Base-by-base conservation (phyloP, 2,113 vertebrate genomes). In the Tonatia bakeri region DNA sequence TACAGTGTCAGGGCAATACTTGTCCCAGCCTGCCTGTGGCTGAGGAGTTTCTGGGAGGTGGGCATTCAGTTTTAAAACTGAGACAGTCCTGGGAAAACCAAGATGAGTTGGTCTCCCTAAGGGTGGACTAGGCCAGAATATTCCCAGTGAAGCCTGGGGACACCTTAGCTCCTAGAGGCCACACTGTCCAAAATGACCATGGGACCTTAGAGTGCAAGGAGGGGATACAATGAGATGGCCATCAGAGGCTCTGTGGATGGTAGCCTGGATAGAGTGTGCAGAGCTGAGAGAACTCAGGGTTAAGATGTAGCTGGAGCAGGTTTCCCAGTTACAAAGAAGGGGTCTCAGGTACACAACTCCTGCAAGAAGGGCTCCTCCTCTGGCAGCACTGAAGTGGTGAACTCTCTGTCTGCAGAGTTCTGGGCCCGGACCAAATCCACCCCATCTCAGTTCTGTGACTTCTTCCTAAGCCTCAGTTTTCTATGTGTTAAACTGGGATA, bases 231-330 rank as follows among this genome's bases (percentile, higher is more conserved):
- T 1, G 5, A 8, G 4, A 9, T 33, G 73, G 47, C 8, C n/a
- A 7, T 8, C 13, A 22, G 54, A n/a, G 45, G 64, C 64, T 61
- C n/a, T 70, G 22, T 36, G 13, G 3, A 17, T 26, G 1, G 14
- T 15, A 38, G 24, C 8, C 17, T 10, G 1, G 16, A 76, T 24
- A 20, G 36, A 16, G 56, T 2, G 22, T 4, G 8, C 2, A 1
- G 0, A 10, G 20, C 31, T 13, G 40, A 69, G 59, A 14, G 31
- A 36, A 52, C 14, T 0, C 1, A 3, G 64, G 7, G 4, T n/a
- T 20, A 20, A 33, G 38, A 28, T 0, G 1, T 3, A 26, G 26
- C n/a, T 15, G 26, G 24, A 65, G 40, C 31, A 36, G 43, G 1
- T 19, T 26, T 65, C 8, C 10, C 5, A 3, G 9, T 15, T 7